Conservation (phyloP, 2,797 vertebrate species). For the Nothura maculosa region DNA sequence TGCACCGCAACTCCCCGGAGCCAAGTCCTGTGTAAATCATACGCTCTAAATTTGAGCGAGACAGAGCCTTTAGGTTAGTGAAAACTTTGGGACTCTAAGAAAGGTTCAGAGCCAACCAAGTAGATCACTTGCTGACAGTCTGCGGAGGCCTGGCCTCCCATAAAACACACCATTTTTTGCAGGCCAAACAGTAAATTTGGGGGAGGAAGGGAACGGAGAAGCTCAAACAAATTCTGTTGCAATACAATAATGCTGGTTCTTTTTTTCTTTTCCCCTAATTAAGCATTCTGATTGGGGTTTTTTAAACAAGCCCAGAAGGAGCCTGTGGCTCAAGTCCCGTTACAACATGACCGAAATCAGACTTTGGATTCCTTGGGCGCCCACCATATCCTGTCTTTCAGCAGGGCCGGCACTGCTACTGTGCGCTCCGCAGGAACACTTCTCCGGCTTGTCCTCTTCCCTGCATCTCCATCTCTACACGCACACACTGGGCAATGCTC, state of each 20-base stretch:
- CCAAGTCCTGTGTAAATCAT: background rate
- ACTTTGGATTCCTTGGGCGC: background rate
- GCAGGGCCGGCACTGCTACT: accelerated
- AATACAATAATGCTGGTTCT: background rate
- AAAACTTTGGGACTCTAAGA: background rate
- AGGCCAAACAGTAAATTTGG: background rate
- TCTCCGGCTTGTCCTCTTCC: too few relatives aligned
- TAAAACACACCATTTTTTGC: background rate
- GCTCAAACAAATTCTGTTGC: background rate
- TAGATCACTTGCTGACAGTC: slow-evolving; percentile 27
- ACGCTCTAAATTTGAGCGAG: background rate
- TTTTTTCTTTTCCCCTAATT: background rate
- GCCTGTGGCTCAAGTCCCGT: background rate
- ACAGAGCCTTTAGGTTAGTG: background rate
- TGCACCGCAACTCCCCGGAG: too few relatives aligned
- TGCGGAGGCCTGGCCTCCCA: background rate
- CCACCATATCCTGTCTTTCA: background rate
- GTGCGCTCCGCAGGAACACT: too few relatives aligned
- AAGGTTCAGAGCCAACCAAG: background rate
- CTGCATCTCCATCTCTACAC: too few relatives aligned
- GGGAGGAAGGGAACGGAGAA: background rate
- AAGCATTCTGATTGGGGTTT: background rate
- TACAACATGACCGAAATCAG: background rate
- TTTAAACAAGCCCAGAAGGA: background rate
- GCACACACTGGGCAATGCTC: background rate